Evolutionary conservation across 2,888 invertebrate species (phyloP).

Genomic region (Cantharis rufa): DNA sequence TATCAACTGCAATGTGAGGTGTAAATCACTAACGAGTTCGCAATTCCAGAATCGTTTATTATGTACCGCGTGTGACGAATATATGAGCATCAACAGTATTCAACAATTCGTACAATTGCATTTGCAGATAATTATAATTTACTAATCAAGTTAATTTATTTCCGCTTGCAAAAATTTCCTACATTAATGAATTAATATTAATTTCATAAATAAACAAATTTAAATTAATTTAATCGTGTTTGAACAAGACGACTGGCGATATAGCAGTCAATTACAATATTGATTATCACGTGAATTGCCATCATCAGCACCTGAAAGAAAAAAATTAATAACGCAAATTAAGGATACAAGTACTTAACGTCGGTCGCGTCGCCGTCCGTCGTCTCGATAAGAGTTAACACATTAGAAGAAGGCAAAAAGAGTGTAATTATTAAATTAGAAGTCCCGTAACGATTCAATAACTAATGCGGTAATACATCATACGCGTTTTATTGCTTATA

Average conservation of each 20-base stretch:
- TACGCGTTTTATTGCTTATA: conserved; percentile 22
- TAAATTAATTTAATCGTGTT: neutral
- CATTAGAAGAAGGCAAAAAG: conserved; percentile 5
- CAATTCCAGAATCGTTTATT: conserved; percentile 34
- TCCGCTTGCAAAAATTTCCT: neutral
- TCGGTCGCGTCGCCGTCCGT: neutral
- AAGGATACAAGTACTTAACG: neutral
- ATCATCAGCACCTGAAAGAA: neutral
- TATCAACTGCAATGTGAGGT: conserved; percentile 35
- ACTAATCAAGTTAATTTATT: conserved; percentile 1
- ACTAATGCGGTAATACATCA: conserved; percentile 23
- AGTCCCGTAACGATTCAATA: conserved; percentile 18
- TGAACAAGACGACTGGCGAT: neutral
- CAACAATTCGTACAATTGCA: conserved; percentile 12
- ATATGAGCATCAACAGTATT: conserved; percentile 11
- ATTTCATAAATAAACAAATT: neutral
- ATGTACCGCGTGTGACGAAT: conserved; percentile 31
- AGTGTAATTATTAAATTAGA: conserved; percentile 31
- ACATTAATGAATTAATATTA: neutral
- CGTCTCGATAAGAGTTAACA: neutral
- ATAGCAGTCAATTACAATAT: neutral
- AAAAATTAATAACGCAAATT: neutral
- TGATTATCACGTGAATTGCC: neutral
- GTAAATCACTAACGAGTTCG: conserved; percentile 36
- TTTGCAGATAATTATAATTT: conserved; percentile 5